These are phyloP conservation scores for Ornithoptera alexandrae DNA, from an alignment of 2,888 invertebrate genomes.

Conservation along the genomic window DNA sequence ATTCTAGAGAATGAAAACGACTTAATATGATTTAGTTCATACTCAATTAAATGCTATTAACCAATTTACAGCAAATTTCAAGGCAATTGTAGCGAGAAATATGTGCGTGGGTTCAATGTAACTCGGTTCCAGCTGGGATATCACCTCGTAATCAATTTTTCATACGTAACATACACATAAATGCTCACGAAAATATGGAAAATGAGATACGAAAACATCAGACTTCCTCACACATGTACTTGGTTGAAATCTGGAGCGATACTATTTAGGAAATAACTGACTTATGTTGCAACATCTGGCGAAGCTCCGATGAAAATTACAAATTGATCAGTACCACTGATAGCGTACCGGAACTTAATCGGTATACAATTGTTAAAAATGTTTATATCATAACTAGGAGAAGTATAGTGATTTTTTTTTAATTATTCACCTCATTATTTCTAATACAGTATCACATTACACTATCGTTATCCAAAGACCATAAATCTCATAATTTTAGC, in stretches of 20 bases:
- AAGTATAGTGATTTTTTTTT: too few species aligned
- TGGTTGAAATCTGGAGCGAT: slow-evolving; percentile 26
- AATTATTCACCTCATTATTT: neutral
- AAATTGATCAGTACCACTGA: slow-evolving; percentile 27
- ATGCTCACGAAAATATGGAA: slow-evolving; percentile 40
- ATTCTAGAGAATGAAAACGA: slow-evolving; percentile 5
- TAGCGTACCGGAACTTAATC: slow-evolving; percentile 21
- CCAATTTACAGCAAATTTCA: slow-evolving; percentile 20
- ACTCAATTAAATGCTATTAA: slow-evolving; percentile 9
- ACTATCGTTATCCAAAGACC: too few species aligned
- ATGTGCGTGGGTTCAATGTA: slow-evolving; percentile 33
- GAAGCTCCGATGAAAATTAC: slow-evolving; percentile 27
- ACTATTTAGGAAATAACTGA: slow-evolving; percentile 27
- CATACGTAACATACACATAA: slow-evolving; percentile 36
- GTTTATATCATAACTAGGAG: neutral
- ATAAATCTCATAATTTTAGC: too few species aligned
- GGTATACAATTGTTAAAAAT: slow-evolving; percentile 6
- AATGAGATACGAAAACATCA: slow-evolving; percentile 38
- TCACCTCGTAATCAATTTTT: slow-evolving; percentile 44
- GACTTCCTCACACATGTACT: slow-evolving; percentile 19
- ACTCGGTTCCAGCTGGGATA: slow-evolving; percentile 36
- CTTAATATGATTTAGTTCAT: slow-evolving; percentile 13
- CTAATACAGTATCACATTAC: too few species aligned
- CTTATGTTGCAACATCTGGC: slow-evolving; percentile 28
- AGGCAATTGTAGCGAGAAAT: slow-evolving; percentile 30